Percentiles rank a stretch among this genome's conserved stretches.
These are phyloP conservation scores for Emydura subglobosa DNA, from an alignment of 2,113 vertebrate species.

Conservation along the genomic window DNA sequence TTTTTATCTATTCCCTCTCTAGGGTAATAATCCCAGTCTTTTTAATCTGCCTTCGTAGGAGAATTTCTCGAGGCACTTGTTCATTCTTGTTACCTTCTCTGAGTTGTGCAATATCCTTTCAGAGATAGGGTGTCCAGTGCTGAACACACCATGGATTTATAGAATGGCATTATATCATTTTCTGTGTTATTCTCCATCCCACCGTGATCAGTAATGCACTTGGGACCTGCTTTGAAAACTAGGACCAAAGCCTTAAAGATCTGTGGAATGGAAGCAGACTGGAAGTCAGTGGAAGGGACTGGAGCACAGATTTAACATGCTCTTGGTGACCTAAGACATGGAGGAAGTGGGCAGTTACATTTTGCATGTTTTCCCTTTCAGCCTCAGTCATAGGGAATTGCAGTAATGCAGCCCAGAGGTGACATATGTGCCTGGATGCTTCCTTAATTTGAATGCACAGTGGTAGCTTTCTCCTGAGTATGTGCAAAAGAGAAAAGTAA, in stretches of 20 bases:
- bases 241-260: background rate
- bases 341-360: background rate
- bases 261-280: background rate
- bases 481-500: background rate
- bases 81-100: background rate
- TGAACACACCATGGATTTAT: background rate
- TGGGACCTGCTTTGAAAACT: background rate
- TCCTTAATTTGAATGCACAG: background rate
- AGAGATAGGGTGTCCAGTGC: background rate
- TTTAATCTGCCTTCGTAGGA: background rate
- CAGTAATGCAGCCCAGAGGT: background rate
- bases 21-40: background rate
- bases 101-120: background rate
- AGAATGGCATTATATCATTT: background rate
- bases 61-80: background rate
- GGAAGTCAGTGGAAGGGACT: background rate
- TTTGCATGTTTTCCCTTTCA: background rate
- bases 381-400: background rate
- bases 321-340: background rate
- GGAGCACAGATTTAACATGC: background rate
- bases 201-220: background rate
- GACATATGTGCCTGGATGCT: background rate
- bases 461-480: background rate
- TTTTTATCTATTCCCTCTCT: background rate
- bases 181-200: background rate